These are phyloP conservation scores for Xerus rutilus DNA, from an alignment of 2,797 vertebrate genomes.

Conservation along the genomic window DNA sequence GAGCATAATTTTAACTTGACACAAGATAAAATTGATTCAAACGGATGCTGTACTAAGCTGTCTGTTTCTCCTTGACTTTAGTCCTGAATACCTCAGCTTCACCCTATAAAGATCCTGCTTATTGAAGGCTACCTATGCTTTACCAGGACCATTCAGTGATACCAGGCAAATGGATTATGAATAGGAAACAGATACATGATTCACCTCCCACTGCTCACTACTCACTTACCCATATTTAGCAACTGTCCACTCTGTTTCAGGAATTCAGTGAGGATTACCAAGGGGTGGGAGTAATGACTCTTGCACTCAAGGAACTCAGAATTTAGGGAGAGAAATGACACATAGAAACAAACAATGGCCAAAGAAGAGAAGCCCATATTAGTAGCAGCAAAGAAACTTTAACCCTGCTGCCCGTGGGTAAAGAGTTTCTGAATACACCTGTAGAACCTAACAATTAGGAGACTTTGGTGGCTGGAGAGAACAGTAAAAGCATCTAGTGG, in stretches of 20 bases:
- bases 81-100: background rate
- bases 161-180: background rate
- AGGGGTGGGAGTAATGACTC: background rate
- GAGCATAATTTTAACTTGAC: conserved; percentile 54
- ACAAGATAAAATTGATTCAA: conserved; percentile 46
- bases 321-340: background rate
- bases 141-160: background rate
- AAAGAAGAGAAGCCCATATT: background rate
- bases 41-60: conserved; percentile 2
- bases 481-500: background rate
- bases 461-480: background rate
- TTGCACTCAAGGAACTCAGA: background rate
- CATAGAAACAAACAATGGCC: background rate
- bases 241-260: background rate
- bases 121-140: background rate
- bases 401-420: background rate
- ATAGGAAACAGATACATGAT: background rate
- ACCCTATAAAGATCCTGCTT: background rate
- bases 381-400: background rate
- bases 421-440: background rate
- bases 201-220: background rate
- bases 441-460: background rate
- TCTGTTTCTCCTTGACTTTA: background rate
- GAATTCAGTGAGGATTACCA: background rate
- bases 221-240: background rate